Percentiles rank a stretch among this genome's conserved stretches.
Evolutionary conservation across 2,888 invertebrate genomes (phyloP).

Genomic region (Nemapogon koenigi): DNA sequence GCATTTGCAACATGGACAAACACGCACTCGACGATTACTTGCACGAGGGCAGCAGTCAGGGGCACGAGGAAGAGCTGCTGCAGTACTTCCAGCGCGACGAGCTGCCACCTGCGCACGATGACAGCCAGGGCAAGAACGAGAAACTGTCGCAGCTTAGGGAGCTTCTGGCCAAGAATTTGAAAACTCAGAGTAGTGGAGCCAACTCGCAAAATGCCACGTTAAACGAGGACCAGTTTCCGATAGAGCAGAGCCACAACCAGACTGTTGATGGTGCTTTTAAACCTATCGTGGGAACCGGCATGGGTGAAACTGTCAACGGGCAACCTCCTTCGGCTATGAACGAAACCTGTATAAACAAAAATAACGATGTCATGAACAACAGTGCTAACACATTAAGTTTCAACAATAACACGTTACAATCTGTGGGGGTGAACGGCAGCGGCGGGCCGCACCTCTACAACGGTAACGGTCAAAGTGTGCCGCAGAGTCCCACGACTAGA

Average conservation of each 20-base stretch:
- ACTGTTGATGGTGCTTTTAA: conserved; percentile 33
- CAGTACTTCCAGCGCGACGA: conserved; percentile 74
- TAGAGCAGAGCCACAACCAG: conserved; percentile 22
- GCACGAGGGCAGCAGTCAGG: conserved; percentile 77
- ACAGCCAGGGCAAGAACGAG: conserved; percentile 61
- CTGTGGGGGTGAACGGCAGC: no score
- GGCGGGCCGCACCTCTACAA: conserved; percentile 36
- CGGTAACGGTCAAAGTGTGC: conserved; percentile 57
- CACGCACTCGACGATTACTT: conserved; percentile 84
- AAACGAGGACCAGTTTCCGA: conserved; percentile 18
- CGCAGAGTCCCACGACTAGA: conserved; percentile 78
- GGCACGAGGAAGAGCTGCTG: conserved; percentile 84
- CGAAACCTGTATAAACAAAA: conserved; percentile 63
- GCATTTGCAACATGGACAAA: conserved; percentile 79
- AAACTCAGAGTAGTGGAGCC: conserved; percentile 52
- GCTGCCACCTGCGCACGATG: conserved; percentile 51
- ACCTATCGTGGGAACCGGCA: conserved; percentile 25
- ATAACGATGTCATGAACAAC: not conserved
- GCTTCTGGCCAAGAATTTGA: conserved; percentile 71
- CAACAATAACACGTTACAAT: not conserved
- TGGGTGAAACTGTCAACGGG: conserved; percentile 17
- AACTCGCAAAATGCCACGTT: conserved; percentile 19
- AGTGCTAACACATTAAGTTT: not conserved
- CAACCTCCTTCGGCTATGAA: conserved; percentile 44
- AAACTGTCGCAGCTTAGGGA: conserved; percentile 78